Evolutionary conservation across 2,888 invertebrate species (phyloP), one percentile per base, ranked within the genome.

Genomic region (Callosobruchus maculatus): DNA sequence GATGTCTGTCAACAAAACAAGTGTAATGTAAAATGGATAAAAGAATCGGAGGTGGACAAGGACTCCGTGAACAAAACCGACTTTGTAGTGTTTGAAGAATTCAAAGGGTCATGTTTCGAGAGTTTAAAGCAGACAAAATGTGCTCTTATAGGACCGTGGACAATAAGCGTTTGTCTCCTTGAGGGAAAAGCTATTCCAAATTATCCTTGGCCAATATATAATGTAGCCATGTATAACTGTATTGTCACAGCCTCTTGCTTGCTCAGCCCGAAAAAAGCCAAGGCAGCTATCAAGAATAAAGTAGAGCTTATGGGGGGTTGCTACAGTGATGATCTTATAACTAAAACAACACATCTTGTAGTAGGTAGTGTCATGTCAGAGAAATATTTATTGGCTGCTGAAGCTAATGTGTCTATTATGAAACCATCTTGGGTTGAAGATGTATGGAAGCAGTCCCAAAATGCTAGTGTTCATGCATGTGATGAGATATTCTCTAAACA

Each of bases 121-220:
- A 91, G 91, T 80, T 83, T 94, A 5, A 89, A 88, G 78, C 84
- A 85, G 70, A 92, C 90, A 0, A 93, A 92, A 82, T 92, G 93
- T 82, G 88, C 93, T 92, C 94, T 97, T 78, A 89, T 96, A 75
- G 97, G 97, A 0, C 95, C 97, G 0, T 90, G 92, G 73, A 97
- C 96, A 83, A 85, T 97, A 20, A 88, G 93, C 71, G 90, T 91
- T 70, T 96, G 96, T 82, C 86, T 96, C 69, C 89, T 90, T 30
- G 92, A 93, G 82, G 92, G 92, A 20, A 89, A 91, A 80, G 88
- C 93, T 0, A 92, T 97, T 79, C 97, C 97, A 0, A 90, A 92
- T 73, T 92, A 91, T 4, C 89, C 90, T 0, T 92, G 91, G 82
- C 96, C 97, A 0, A 91, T 97, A 0, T 95, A 91, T 82, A 94